Percentiles rank a stretch among this genome's conserved stretches.
phyloP scores from a whole-genome alignment of 2,888 invertebrate genomes.

The Agriopis leucophaearia region DNA sequence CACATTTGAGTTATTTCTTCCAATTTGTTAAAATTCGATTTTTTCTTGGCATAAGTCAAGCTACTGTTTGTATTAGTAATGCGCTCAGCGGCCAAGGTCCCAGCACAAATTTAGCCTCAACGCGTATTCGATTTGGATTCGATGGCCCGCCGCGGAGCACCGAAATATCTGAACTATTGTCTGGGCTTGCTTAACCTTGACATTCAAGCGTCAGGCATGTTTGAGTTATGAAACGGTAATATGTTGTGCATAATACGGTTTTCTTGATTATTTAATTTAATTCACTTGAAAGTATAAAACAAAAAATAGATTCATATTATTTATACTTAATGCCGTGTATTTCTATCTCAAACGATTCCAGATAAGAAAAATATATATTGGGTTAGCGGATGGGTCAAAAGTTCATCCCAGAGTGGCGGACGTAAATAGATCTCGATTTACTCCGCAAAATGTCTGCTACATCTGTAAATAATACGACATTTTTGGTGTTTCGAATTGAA shows the following conservation, averaged over 20 bases:
- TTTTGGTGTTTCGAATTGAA: constrained; percentile 15
- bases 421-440: constrained; percentile 25
- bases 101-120: constrained; percentile 26
- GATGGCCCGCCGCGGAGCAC: constrained; percentile 13
- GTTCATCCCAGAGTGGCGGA: constrained; percentile 9
- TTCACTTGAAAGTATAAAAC: no score
- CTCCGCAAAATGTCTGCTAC: constrained; percentile 18
- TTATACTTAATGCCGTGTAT: neutral
- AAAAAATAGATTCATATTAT: neutral
- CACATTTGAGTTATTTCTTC: neutral
- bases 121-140: constrained; percentile 19
- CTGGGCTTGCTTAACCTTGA: constrained; percentile 29
- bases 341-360: constrained; percentile 8
- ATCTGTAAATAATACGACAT: constrained; percentile 16
- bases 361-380: neutral
- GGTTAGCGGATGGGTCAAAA: constrained; percentile 16
- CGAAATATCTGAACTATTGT: constrained; percentile 25
- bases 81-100: constrained; percentile 33
- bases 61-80: constrained; percentile 9
- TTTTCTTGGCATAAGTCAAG: constrained; percentile 2
- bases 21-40: neutral
- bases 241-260: neutral
- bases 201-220: constrained; percentile 4
- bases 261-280: neutral
- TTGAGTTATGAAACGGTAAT: neutral